Conservation (phyloP, 2,888 invertebrate genomes). For the Acleris cristana region DNA sequence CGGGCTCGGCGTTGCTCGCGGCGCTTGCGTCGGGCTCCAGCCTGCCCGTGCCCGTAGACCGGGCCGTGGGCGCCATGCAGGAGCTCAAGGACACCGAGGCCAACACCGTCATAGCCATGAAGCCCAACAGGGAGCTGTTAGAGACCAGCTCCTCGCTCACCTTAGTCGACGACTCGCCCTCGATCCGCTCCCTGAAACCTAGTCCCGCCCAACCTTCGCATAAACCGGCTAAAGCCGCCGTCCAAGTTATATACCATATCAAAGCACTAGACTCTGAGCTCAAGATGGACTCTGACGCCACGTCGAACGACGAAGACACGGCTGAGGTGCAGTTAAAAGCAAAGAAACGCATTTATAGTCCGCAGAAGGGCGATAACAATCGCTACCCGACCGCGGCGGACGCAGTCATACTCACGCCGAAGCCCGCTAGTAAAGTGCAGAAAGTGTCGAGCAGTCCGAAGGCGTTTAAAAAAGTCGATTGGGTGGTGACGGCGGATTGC, state of each 20-base stretch:
- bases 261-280: constrained; percentile 37
- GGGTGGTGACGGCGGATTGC: neutral
- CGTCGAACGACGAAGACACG: constrained; percentile 45
- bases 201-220: constrained; percentile 29
- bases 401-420: constrained; percentile 59
- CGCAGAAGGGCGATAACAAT: constrained; percentile 45
- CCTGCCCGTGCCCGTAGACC: constrained; percentile 49
- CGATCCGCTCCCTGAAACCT: neutral
- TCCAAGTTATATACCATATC: constrained; percentile 51
- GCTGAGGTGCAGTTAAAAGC: constrained; percentile 41
- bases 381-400: constrained; percentile 32
- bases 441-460: constrained; percentile 56
- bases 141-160: constrained; percentile 64
- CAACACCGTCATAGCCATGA: constrained; percentile 71
- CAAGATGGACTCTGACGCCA: constrained; percentile 46
- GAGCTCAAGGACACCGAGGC: constrained; percentile 55
- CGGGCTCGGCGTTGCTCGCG: constrained; percentile 42
- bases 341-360: constrained; percentile 62
- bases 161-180: constrained; percentile 61
- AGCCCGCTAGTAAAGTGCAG: constrained; percentile 61
- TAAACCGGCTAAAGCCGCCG: constrained; percentile 41
- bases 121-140: constrained; percentile 60
- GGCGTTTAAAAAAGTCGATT: constrained; percentile 3
- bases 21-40: constrained; percentile 42
- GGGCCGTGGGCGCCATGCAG: constrained; percentile 45